Base-by-base conservation (phyloP, 2,888 invertebrate species). In the Spialia ferax region DNA sequence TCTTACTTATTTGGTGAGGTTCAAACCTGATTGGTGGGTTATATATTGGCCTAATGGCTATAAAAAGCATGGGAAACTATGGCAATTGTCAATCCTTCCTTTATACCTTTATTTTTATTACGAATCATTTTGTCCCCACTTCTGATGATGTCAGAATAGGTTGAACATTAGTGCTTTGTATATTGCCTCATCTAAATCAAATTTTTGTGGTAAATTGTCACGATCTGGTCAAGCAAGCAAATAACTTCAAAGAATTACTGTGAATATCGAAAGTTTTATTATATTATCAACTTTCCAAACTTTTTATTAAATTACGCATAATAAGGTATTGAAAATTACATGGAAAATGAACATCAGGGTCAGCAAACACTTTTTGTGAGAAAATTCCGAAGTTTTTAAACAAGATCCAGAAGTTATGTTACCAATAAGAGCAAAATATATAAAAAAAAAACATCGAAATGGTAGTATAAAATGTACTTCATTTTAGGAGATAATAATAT, bases 21-120 rank as follows among this genome's bases (percentile, higher is more conserved):
- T 20, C 20, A 11, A 48, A 48, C 45, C 18, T 48, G 11, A 10
- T 18, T 48, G 45, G 45, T 48, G 20, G 45, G 45, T 48, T 20
- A 48, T 18, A 15, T 8, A 45, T 45, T 45, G 45, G 45, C 10
- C 10, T 45, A 20, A 45, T 20, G 45, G 1, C 10, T 20, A 20
- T 6, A 45, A 45, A 45, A 45, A 45, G 18, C 45, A 45, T 45
- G 45, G 45, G 45, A 45, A 45, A 20, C 18, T 20, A 45, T 20
- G 20, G 20, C 45, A 20, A 45, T 45, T 45, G 18, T 45, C 18
- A 10, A 45, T 45, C 45, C 45, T 45, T 18, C 45, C 2, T 10
- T 45, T 45, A 20, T 45, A 7, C 20, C 18, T 45, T 45, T 45
- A 8, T 45, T 45, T 45, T 20, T 45, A 45, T 45, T 20, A 10